Base-by-base conservation (phyloP, 2,888 invertebrate species). In the Venusia cambrica region DNA sequence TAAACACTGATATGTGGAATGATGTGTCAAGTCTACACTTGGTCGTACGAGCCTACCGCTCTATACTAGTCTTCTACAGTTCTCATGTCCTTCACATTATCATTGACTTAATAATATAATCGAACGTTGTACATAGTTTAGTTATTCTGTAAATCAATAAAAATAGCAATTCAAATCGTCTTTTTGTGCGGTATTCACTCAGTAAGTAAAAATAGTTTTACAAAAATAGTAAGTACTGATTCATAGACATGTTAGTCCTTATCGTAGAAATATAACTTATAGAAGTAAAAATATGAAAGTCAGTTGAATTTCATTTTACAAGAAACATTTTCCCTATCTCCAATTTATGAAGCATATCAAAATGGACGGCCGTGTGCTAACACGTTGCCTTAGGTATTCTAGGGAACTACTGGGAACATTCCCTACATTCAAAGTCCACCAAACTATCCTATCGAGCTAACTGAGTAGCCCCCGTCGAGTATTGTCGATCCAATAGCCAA, bases 1-100 rank as follows among this genome's bases (percentile, higher is more conserved):
- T 57, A 61, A 73, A 72, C 69, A 66, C 69, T 85, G 85, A 85
- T 85, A 85, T 85, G 85, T 85, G 73, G 73, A 54, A 72, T 85
- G 85, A 85, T 85, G 85, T 85, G 85, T 83, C 63, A 74, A 73
- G 79, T 81, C 62, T 63, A 36, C 55, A 62, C 55, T 84, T 83
- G 81, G 84, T 84, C 83, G 61, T 63, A 62, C 56, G 60, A 66
- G 63, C 61, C 48, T 33, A 32, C 17, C 31, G 47, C 56, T 62
- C 59, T 53, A 66, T 57, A 59, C 61, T 50, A 54, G 32, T 44
- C 36, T 34, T 41, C 49, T 47, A 56, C 56, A 55, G 54, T 61
- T 51, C 53, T 46, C 44, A 44, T 55, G 43, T 46, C 48, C 46
- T 50, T 41, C 40, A 51, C 41, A 33, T 42, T 44, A 32, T 48